Percentiles rank a stretch among this genome's conserved stretches.
These are phyloP conservation scores for Pungitius pungitius DNA, from an alignment of 2,113 vertebrate species.

Conservation along the genomic window DNA sequence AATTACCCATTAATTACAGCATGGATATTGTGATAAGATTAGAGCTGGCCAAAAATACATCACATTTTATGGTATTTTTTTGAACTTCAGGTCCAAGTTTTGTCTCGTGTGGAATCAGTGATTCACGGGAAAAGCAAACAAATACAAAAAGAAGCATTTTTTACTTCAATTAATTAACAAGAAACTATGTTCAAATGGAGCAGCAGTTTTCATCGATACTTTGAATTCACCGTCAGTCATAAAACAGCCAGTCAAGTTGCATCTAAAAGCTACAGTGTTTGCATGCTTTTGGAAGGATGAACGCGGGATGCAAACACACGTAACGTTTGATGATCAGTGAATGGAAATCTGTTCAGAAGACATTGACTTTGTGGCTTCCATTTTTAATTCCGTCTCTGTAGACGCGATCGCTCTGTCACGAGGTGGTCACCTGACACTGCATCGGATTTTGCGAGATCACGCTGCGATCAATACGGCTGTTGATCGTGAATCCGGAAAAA, in stretches of 20 bases:
- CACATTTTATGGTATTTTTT: too few species aligned
- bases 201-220: background rate
- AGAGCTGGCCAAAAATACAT: constrained; percentile 22
- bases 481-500: background rate
- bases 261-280: too few species aligned
- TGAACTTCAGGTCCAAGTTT: background rate
- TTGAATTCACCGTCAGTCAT: background rate
- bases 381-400: constrained; percentile 14
- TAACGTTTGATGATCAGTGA: constrained; percentile 18
- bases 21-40: constrained; percentile 38
- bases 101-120: background rate
- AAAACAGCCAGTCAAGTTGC: background rate
- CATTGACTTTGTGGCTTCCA: constrained; percentile 4
- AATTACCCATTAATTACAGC: constrained; percentile 41
- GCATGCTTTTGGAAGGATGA: background rate
- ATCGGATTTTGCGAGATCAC: constrained; percentile 6
- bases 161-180: background rate
- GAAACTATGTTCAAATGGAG: background rate
- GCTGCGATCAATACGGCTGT: constrained; percentile 1
- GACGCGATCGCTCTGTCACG: constrained; percentile 14
- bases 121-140: background rate
- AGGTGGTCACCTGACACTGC: background rate
- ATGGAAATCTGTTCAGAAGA: constrained; percentile 11
- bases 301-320: background rate
- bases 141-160: background rate